Base-by-base conservation (phyloP, 1,140 invertebrate species). In the Tribolium castaneum region DNA sequence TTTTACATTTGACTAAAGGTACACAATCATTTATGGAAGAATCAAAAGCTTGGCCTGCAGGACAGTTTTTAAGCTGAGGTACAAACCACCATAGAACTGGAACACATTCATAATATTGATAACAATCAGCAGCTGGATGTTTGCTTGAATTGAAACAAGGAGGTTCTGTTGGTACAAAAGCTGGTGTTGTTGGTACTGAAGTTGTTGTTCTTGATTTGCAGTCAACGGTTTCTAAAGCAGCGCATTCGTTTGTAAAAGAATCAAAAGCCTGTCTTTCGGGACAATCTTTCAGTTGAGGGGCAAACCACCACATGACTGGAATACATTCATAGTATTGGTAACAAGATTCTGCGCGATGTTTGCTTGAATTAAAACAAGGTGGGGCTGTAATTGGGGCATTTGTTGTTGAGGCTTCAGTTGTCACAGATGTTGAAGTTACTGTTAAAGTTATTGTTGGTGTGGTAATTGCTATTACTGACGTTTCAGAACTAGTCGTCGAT, bases 41-140 rank as follows among this genome's bases (percentile, higher is more conserved):
- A 50, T 50, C 49, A 14, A 50, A 50, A n/a, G 49, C 10, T 50
- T 50, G 10, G 5, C 9, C 49, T 50, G 49, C 0, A 2, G 49
- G 13, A 50, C 49, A 50, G 49, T 16, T 6, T 56, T 56, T 56
- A 3, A 71, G 22, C 39, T 39, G 6, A 7, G 45, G 22, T 13
- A n/a, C 14, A 16, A 39, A 76, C 54, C 54, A 70, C 75, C 75
- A 76, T 25, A 70, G n/a, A 45, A 76, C 13, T 35, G 10, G n/a
- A 6, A 62, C n/a, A 51, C 75, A 76, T 70, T 76, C 75, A 6
- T 66, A 76, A 56, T 70, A 76, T 35, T 76, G 75, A 14, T 70
- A 16, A 66, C 75, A 76, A 39, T 19, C 19, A 16, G 25, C 3
- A 1, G 56, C 75, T 62, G 75, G 14, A n/a, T 71, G 22, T 50